A percentile compares a stretch with the other conserved stretches of the same genome.
phyloP scores from a whole-genome alignment of 2,797 vertebrate species.

The Enteromius afrohamiltoni region DNA sequence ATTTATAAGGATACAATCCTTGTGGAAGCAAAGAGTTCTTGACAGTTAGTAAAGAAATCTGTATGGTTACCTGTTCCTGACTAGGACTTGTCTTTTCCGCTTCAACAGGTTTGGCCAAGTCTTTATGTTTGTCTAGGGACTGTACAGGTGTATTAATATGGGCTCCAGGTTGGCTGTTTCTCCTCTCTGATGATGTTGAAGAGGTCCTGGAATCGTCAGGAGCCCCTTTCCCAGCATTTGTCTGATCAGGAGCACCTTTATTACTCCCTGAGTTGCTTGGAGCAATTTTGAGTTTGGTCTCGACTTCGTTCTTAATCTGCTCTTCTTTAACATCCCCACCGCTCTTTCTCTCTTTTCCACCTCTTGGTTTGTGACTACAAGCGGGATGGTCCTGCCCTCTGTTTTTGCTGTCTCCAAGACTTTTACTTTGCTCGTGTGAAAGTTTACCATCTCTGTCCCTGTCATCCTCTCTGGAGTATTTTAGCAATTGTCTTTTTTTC shows the following conservation, averaged over 20 bases:
- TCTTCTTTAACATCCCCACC: conserved; percentile 8
- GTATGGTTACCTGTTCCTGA: conserved; percentile 49
- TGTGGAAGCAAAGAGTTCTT: background rate
- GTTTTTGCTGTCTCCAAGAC: conserved; percentile 30
- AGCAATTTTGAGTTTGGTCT: conserved; percentile 68
- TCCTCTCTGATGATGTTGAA: conserved; percentile 57
- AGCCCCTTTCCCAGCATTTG: conserved; percentile 60
- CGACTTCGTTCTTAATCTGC: conserved; percentile 62
- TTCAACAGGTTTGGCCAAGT: conserved; percentile 59
- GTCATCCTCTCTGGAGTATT: conserved; percentile 27
- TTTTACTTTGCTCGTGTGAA: conserved; percentile 12
- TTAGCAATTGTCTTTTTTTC: conserved; percentile 47
- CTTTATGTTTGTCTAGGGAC: conserved; percentile 57
- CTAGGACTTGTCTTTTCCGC: conserved; percentile 54
- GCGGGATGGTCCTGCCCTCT: conserved; percentile 7
- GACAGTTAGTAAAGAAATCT: background rate
- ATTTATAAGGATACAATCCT: background rate
- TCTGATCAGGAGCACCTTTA: conserved; percentile 59
- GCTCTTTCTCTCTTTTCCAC: conserved; percentile 4
- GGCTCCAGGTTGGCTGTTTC: conserved; percentile 74
- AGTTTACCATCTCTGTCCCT: conserved; percentile 25
- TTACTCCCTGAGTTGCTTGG: conserved; percentile 58
- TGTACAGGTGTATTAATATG: conserved; percentile 49
- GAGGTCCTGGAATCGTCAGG: conserved; percentile 63
- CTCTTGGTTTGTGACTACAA: conserved; percentile 36